These are phyloP conservation scores for Pelobates fuscus DNA, from an alignment of 2,113 vertebrate species.

Conservation along the genomic window DNA sequence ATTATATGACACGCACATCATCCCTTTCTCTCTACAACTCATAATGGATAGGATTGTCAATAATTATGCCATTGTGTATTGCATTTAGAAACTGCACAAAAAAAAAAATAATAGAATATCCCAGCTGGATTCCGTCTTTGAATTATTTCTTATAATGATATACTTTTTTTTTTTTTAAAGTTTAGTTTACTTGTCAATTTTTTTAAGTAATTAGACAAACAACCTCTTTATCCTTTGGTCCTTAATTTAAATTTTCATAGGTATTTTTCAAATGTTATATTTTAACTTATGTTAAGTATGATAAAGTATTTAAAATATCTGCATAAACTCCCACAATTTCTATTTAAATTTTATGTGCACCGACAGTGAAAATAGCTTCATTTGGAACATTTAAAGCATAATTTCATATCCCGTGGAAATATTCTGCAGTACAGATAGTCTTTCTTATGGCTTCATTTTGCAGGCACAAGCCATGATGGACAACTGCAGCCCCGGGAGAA, in stretches of 20 bases:
- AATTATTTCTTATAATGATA: not conserved
- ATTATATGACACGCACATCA: slow-evolving; percentile 10
- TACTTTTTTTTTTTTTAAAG: too few relatives aligned
- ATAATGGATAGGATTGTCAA: slow-evolving; percentile 5
- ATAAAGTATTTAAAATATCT: not conserved
- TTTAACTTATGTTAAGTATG: not conserved
- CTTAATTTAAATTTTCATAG: too few relatives aligned
- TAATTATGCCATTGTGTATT: slow-evolving; percentile 1
- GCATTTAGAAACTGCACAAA: not conserved
- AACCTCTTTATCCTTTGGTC: too few relatives aligned
- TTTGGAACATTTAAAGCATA: slow-evolving; percentile 16
- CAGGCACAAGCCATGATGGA: slow-evolving; percentile 27
- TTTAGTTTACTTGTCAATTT: too few relatives aligned
- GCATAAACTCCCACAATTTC: too few relatives aligned
- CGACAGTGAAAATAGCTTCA: slow-evolving; percentile 13
- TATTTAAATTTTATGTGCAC: not conserved
- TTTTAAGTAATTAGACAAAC: too few relatives aligned
- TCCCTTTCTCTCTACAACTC: not conserved
- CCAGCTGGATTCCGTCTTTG: not conserved
- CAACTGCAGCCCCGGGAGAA: slow-evolving; percentile 31
- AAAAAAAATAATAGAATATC: slow-evolving; percentile 1
- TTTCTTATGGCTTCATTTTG: not conserved
- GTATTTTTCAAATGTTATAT: too few relatives aligned
- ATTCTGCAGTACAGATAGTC: slow-evolving; percentile 1
- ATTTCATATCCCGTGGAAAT: slow-evolving; percentile 22